Evolutionary conservation across 2,113 vertebrate species (phyloP).

Genomic region (Nycticryphes semicollaris): DNA sequence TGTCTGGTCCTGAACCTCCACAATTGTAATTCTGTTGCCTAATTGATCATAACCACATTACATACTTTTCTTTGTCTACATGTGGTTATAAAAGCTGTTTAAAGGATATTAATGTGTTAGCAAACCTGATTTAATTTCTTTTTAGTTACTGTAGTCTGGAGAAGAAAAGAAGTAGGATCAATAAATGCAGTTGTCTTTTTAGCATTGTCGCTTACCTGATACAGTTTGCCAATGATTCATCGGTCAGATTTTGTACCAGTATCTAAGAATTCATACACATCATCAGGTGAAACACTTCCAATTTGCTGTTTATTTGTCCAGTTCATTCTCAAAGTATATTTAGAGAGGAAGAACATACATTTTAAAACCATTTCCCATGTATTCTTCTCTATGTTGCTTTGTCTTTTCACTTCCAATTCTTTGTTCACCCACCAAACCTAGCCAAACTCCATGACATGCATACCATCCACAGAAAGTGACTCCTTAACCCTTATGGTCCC

Average conservation of each 20-base stretch:
- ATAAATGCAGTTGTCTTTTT: slow-evolving; percentile 28
- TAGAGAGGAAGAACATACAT: background rate
- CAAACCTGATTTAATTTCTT: slow-evolving; percentile 10
- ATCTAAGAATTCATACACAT: background rate
- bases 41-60: slow-evolving; percentile 3
- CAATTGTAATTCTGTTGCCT: slow-evolving; percentile 15
- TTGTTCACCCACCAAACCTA: background rate
- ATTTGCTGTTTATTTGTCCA: background rate
- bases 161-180: background rate
- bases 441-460: background rate
- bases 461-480: background rate
- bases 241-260: background rate
- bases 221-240: background rate
- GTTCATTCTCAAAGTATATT: background rate
- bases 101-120: slow-evolving; percentile 24
- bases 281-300: background rate
- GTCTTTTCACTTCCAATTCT: background rate
- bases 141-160: background rate
- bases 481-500: background rate
- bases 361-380: background rate
- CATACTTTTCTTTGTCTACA: slow-evolving; percentile 8
- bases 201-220: background rate
- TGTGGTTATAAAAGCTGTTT: background rate
- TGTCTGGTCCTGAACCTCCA: background rate
- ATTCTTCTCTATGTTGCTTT: background rate